Evolutionary conservation across 1,140 invertebrate species (phyloP).

Genomic region (Paraescarpia echinospica): DNA sequence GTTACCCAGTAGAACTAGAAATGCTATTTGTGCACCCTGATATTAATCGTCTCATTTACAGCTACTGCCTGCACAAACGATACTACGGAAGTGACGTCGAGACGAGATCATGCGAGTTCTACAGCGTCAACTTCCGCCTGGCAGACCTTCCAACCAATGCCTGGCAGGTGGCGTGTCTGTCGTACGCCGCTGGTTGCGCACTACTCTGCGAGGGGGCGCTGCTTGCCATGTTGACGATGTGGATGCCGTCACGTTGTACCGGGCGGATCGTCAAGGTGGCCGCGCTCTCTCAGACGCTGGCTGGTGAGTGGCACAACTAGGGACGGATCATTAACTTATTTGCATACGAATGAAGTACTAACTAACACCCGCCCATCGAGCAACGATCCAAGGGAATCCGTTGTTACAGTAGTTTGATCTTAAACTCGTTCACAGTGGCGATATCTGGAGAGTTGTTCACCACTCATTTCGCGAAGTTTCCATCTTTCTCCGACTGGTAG

Average conservation of each 20-base stretch:
- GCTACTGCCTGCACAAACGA: conserved; percentile 8
- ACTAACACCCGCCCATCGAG: too few relatives aligned
- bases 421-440: too few relatives aligned
- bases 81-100: neutral
- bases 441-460: too few relatives aligned
- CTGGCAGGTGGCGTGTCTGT: conserved; percentile 50
- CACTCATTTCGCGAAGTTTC: too few relatives aligned
- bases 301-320: conserved; percentile 40
- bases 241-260: conserved; percentile 27
- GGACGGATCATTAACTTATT: too few relatives aligned
- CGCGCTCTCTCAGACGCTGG: conserved; percentile 47
- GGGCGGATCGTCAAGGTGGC: conserved; percentile 38
- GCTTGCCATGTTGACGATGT: conserved; percentile 41
- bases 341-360: too few relatives aligned
- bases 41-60: neutral
- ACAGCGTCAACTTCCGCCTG: conserved; percentile 42
- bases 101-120: conserved; percentile 41
- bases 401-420: too few relatives aligned
- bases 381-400: too few relatives aligned
- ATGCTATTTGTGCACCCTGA: neutral
- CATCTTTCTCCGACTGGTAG: too few relatives aligned
- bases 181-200: conserved; percentile 50
- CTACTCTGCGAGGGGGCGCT: conserved; percentile 42
- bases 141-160: conserved; percentile 43
- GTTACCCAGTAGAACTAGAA: neutral